Conservation (phyloP, 2,113 vertebrate genomes). For the Rhea americana region DNA sequence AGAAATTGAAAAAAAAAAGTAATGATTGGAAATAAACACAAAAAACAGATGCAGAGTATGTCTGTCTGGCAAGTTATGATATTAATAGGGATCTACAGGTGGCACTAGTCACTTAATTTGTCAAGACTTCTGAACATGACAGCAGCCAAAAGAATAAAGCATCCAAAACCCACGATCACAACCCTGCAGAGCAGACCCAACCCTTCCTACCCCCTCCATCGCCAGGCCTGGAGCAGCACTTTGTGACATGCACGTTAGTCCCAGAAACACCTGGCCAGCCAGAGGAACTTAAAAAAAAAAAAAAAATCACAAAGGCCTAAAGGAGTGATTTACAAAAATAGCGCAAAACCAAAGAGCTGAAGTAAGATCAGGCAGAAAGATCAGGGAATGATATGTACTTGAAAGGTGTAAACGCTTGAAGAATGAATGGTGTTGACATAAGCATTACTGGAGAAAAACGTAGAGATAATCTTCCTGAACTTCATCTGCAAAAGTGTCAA, state of each 20-base stretch:
- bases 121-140: neutral
- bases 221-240: neutral
- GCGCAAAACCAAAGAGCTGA: neutral
- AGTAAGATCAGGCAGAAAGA: neutral
- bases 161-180: neutral
- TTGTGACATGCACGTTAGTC: fast-evolving
- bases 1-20: neutral
- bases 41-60: neutral
- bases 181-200: neutral
- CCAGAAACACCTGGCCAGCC: neutral
- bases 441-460: neutral
- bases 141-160: neutral
- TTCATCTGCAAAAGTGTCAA: neutral
- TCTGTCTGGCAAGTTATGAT: neutral
- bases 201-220: neutral
- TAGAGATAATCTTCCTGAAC: neutral
- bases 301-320: neutral
- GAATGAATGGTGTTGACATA: neutral
- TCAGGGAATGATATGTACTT: neutral
- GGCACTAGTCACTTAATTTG: neutral
- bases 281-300: neutral
- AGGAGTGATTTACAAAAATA: neutral
- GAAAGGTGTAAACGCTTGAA: neutral
- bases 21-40: neutral
- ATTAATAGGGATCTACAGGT: neutral